Evolutionary conservation across 2,888 invertebrate species (phyloP), one percentile per base, ranked within the genome.

Genomic region (Gortyna flavago): DNA sequence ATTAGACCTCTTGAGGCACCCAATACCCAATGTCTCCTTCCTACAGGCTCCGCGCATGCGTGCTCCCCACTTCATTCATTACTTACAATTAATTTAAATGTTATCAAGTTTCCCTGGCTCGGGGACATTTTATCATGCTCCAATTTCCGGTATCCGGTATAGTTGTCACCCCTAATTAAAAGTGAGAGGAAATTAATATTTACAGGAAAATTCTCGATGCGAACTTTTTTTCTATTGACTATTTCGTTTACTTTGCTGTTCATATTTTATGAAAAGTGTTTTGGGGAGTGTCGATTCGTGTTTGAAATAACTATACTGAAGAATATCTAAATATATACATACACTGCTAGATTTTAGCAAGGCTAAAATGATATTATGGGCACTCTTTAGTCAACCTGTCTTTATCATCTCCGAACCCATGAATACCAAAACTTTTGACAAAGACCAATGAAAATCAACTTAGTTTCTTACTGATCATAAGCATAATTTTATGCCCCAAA

Each of bases 141-240:
- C 88, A 90, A 91, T 92, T 89, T 91, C 92, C 91, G 86, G 87
- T 83, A 87, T 84, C 86, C 79, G 79, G 76, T 79, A 72, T 84
- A 85, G 86, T 85, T 86, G 85, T 89, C 77, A 87, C 72, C 85
- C 88, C 87, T 91, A 91, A 92, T 92, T 92, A 91, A 89, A 89
- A 90, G 83, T 75, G 86, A 85, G 79, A 72, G 87, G 80, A 86
- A 89, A 91, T 91, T 91, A 90, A 90, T 91, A 90, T 88, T 86
- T 72, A 64, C 82, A 74, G 64, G 67, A 72, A 84, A 71, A 79
- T 77, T 73, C 48, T 70, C 62, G 67, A 81, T 76, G 68, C 18
- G 48, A 77, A 84, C 74, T 72, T 75, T 75, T 80, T 79, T 66
- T 38, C 25, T 70, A 72, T 82, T 71, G 69, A 75, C 57, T 68